Conservation (phyloP, 2,888 invertebrate genomes). For the Idaea straminata region DNA sequence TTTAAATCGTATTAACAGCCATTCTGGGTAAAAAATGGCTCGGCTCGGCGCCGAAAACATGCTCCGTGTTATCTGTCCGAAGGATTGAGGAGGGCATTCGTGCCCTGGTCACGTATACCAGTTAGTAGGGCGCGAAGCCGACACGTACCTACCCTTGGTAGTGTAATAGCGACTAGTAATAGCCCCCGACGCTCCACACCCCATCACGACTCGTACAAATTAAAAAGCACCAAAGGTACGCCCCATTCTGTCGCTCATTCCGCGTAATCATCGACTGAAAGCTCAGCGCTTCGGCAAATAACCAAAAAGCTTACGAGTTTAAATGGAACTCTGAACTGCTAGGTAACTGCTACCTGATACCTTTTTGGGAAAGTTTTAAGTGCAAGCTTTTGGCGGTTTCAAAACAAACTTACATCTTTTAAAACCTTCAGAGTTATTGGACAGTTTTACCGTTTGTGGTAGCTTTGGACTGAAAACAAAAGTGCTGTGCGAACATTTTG, state of each 20-base stretch:
- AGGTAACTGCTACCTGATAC: constrained; percentile 17
- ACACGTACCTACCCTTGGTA: constrained; percentile 66
- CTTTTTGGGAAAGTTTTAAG: constrained; percentile 28
- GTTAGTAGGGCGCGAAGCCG: constrained; percentile 72
- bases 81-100: constrained; percentile 40
- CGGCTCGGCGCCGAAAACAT: constrained; percentile 18
- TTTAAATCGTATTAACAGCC: constrained; percentile 22
- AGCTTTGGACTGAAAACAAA: constrained; percentile 9
- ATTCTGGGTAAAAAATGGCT: constrained; percentile 21
- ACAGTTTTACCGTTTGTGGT: constrained; percentile 18
- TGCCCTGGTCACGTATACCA: constrained; percentile 63
- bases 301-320: constrained; percentile 38
- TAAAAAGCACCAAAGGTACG: constrained; percentile 62
- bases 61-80: constrained; percentile 35
- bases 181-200: constrained; percentile 54
- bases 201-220: constrained; percentile 62
- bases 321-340: constrained; percentile 38
- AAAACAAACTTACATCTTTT: constrained; percentile 28
- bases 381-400: constrained; percentile 25
- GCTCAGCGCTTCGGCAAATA: constrained; percentile 34
- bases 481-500: background rate
- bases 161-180: constrained; percentile 68
- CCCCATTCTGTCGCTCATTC: constrained; percentile 38
- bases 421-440: constrained; percentile 16
- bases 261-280: constrained; percentile 29